Evolutionary conservation across 2,113 vertebrate genomes (phyloP), one percentile per base, ranked within the genome.

Genomic region (Cavia aperea): DNA sequence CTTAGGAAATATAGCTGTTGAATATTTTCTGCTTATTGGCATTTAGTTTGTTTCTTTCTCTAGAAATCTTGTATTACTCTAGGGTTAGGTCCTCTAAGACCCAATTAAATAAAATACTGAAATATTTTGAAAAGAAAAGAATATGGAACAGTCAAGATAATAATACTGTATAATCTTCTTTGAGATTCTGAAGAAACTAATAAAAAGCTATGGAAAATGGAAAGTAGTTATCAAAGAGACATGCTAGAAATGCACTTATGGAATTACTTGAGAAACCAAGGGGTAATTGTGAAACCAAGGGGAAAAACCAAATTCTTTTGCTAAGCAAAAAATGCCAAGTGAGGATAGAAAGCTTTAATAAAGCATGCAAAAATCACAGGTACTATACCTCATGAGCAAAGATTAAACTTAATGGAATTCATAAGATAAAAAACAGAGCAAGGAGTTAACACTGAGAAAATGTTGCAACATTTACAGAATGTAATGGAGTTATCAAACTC

Each of bases 291-390:
- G 81, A 93, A 93, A 70, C 72, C 54, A 93, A 92, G 54, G 84
- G 54, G 49, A 89, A 93, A 94, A 92, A 83, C 0, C 23, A 92
- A 87, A 78, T 85, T 31, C 94, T 91, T 91, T 36, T 84, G 77
- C 77, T 93, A 73, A 89, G 87, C 81, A 94, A 94, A 95, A 95
- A 96, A 91, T 90, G 77, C 54, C 85, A 96, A 85, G 36, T 77
- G 85, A 70, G 65, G 92, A 85, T 36, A 68, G 84, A 95, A 95
- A 63, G 63, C 49, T 88, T 91, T 93, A 95, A 95, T 92, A 95
- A 91, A 0, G 1, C 68, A 33, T 49, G 4, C 31, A 58, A 84
- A 78, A 89, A 84, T 72, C 75, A 92, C 19, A 93, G 89, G 63
- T 49, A 78, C 75, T 89, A 0, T 56, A 72, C 86, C 84, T 89